Percentiles rank a stretch among this genome's conserved stretches.
Conservation (phyloP, 1,140 invertebrate species). For the Drosophila chauvacae region DNA sequence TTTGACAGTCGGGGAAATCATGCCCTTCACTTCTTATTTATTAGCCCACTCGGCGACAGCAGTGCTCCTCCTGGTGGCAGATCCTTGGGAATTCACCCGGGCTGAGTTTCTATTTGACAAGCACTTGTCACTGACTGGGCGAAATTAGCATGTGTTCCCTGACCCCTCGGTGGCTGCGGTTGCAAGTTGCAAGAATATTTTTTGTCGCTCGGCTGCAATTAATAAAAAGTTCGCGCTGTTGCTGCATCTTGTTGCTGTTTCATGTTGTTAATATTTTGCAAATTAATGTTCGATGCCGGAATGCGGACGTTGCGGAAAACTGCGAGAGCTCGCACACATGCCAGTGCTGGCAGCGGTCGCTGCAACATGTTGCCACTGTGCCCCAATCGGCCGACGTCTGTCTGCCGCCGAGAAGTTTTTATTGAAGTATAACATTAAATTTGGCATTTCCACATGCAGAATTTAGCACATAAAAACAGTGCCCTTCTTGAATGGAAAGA, state of each 20-base stretch:
- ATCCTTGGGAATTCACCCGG: conserved; percentile 25
- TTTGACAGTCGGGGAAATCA: too few relatives aligned
- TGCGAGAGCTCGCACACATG: conserved; percentile 13
- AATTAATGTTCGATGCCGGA: conserved; percentile 81
- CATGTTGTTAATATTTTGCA: conserved; percentile 80
- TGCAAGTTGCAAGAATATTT: conserved; percentile 48
- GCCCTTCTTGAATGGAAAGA: conserved; percentile 16
- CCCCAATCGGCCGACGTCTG: conserved; percentile 41
- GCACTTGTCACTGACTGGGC: conserved; percentile 68
- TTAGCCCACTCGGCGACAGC: conserved; percentile 46
- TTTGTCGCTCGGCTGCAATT: conserved; percentile 75
- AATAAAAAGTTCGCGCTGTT: conserved; percentile 77
- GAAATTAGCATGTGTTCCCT: conserved; percentile 34
- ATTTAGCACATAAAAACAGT: conserved; percentile 51
- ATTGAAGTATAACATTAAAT: conserved; percentile 80
- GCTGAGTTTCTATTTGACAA: conserved; percentile 54
- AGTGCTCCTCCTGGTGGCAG: conserved; percentile 16
- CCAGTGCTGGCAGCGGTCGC: conserved; percentile 2
- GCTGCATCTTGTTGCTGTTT: conserved; percentile 43
- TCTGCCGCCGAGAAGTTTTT: conserved; percentile 64
- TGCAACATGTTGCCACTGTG: conserved; percentile 50
- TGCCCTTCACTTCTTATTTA: conserved; percentile 65
- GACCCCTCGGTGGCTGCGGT: conserved; percentile 14
- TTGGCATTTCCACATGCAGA: conserved; percentile 66
- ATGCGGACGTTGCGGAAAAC: conserved; percentile 66